Conservation (phyloP, 2,113 vertebrate species). For the Pangasianodon hypophthalmus region DNA sequence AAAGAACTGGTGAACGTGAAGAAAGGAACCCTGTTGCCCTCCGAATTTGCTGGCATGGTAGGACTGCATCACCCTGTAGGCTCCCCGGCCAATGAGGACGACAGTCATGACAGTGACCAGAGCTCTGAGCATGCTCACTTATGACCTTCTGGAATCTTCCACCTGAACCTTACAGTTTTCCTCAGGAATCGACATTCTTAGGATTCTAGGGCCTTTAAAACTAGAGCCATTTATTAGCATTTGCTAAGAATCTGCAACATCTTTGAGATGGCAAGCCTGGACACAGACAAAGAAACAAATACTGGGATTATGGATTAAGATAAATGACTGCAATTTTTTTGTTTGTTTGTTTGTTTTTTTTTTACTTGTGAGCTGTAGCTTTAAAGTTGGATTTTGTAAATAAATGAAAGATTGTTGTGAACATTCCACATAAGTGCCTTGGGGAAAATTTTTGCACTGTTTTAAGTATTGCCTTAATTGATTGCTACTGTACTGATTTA, state of each 20-base stretch:
- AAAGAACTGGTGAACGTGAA: conserved; percentile 98
- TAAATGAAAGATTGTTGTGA: conserved; percentile 69
- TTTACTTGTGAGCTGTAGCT: conserved; percentile 13
- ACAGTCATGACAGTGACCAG: conserved; percentile 97
- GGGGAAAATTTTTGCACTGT: conserved; percentile 81
- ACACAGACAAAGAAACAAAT: neutral
- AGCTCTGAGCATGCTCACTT: conserved; percentile 95
- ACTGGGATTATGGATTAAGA: neutral
- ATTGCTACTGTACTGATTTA: conserved; percentile 58
- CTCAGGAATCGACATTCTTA: conserved; percentile 81
- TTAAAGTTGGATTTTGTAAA: conserved; percentile 42
- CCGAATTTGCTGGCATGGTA: conserved; percentile 90
- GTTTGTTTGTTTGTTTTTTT: too few species aligned
- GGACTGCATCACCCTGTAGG: conserved; percentile 88
- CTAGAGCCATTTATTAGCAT: conserved; percentile 2
- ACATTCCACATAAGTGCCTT: conserved; percentile 76
- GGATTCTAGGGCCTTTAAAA: conserved; percentile 29
- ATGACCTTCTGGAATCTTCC: conserved; percentile 78
- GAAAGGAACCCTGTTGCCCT: conserved; percentile 92
- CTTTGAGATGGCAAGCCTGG: conserved; percentile 29
- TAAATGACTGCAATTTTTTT: neutral
- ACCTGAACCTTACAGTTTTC: conserved; percentile 65
- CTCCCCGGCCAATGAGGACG: conserved; percentile 87
- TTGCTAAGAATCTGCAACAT: conserved; percentile 12
- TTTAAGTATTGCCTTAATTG: conserved; percentile 56